Evolutionary conservation across 2,113 vertebrate species (phyloP).

Genomic region (Nothocercus julius): DNA sequence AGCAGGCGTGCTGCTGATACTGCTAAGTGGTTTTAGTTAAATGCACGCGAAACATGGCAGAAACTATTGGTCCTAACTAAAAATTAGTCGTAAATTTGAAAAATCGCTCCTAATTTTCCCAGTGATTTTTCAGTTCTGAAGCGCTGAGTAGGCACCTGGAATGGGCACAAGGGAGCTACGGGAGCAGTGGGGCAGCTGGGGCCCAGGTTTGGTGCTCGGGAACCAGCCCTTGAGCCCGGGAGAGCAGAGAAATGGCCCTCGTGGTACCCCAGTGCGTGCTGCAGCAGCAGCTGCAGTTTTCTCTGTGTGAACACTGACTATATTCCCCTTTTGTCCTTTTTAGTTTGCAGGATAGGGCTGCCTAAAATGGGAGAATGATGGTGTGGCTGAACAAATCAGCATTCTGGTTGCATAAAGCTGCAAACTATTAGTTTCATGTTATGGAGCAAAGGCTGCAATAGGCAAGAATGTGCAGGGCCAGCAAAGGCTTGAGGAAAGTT

Average conservation of each 20-base stretch:
- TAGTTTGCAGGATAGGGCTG: neutral
- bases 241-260: accelerated
- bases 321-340: neutral
- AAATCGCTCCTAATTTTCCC: neutral
- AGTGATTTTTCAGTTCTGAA: neutral
- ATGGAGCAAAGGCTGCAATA: neutral
- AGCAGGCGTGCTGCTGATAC: too few species aligned
- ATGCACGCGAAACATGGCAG: neutral
- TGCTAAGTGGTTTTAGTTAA: neutral
- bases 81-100: neutral
- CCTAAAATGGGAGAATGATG: neutral
- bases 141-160: neutral
- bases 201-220: accelerated
- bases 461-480: neutral
- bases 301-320: too few species aligned
- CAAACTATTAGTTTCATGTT: neutral
- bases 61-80: neutral
- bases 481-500: neutral
- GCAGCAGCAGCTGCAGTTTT: neutral
- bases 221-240: neutral
- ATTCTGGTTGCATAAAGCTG: neutral
- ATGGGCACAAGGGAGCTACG: neutral
- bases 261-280: neutral
- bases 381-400: neutral
- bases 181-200: neutral